Evolutionary conservation across 2,113 vertebrate species (phyloP).

Genomic region (Mus spicilegus): DNA sequence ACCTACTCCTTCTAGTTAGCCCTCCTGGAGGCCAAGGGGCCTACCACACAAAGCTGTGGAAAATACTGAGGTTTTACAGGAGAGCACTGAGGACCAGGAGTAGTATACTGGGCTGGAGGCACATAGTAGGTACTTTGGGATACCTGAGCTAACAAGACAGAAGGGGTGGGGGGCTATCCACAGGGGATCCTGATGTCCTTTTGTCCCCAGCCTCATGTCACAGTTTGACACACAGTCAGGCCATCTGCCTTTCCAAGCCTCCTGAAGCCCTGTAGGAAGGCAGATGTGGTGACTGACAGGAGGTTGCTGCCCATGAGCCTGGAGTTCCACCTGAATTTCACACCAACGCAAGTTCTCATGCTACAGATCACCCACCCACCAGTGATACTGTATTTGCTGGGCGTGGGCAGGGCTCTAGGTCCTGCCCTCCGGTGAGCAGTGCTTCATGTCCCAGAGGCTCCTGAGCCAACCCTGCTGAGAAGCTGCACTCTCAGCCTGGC

Average conservation of each 20-base stretch:
- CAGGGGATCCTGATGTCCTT: background rate
- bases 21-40: background rate
- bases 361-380: background rate
- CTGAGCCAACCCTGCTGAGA: background rate
- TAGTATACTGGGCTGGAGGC: background rate
- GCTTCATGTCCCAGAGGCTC: background rate
- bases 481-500: background rate
- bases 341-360: background rate
- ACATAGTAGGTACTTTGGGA: background rate
- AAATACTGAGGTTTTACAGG: background rate
- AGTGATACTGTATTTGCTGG: background rate
- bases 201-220: background rate
- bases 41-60: background rate
- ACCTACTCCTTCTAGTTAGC: background rate
- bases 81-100: background rate
- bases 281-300: background rate
- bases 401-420: background rate
- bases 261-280: background rate
- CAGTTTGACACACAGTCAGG: background rate
- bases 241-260: background rate
- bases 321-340: background rate
- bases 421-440: background rate
- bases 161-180: no score
- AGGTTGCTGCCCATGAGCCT: background rate
- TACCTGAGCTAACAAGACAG: background rate